Base-by-base conservation (phyloP, 1,140 invertebrate genomes). In the Trachymyrmex septentrionalis region DNA sequence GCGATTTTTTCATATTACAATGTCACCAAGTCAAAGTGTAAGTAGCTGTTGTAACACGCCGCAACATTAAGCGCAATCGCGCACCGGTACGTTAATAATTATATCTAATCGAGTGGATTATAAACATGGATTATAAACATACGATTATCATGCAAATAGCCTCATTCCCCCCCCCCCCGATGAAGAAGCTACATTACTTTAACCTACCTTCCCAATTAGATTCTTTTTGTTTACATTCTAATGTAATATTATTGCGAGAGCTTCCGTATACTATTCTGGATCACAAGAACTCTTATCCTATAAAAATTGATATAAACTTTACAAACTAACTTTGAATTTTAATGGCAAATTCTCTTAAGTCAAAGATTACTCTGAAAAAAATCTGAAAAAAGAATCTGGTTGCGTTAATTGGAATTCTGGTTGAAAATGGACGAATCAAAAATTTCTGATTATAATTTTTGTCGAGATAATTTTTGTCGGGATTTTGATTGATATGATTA, bases 231-330 rank as follows among this genome's bases (percentile, higher is more conserved):
- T 72, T 44, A 44, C 24, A 9, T 12, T 19, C 24, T 2, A 57
- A 57, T 12, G 6, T 57, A 71, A 71, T 34, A n/a, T 14, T 44
- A 19, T 38, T 7, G 21, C 77, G 6, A 19, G 21, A 3, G 24
- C 24, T 71, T 57, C n/a, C 21, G 48, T 7, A 12, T 3, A 12
- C 2, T 78, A 30, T 78, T 78, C 9, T 24, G 24, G n/a, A 61
- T 16, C 34, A 57, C n/a, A 44, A 66, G 16, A 44, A 30, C 5
- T 66, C 19, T 77, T 76, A 61, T 61, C 16, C 6, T 38, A 10
- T 16, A 50, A 30, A 50, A 53, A 80, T 14, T 66, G 76, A 53
- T 69, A 67, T 53, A 21, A 80, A 80, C 27, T 34, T 77, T 27
- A 38, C 14, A 3, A 38, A n/a, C 10, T 38, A 3, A 34, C 9